These are phyloP conservation scores for Microcebus murinus DNA, from an alignment of 2,113 vertebrate genomes.

Conservation along the genomic window DNA sequence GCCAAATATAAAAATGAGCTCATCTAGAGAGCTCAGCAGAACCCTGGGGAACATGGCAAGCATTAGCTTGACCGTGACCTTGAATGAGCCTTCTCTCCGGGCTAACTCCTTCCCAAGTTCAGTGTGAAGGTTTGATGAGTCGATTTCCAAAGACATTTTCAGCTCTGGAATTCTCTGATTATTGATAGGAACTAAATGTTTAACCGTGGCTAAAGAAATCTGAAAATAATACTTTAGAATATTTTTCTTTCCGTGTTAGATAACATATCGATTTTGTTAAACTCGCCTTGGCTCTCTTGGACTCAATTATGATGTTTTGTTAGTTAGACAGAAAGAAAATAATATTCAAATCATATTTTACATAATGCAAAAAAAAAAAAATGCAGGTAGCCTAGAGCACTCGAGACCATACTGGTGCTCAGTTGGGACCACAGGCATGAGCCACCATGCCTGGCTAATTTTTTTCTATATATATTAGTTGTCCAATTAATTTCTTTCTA, in stretches of 20 bases:
- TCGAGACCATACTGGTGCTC: neutral
- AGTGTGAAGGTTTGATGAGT: neutral
- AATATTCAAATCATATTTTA: neutral
- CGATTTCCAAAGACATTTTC: neutral
- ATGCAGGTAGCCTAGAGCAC: no score
- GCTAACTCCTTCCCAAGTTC: neutral
- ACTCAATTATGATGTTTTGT: neutral
- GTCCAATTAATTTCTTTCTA: no score
- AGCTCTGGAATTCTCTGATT: neutral
- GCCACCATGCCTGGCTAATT: no score
- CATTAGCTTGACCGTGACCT: neutral
- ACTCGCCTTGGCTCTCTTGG: neutral
- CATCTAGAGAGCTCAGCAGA: accelerated
- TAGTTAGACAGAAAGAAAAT: conserved; percentile 10
- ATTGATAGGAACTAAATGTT: neutral
- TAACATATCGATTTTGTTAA: neutral
- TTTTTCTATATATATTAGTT: no score
- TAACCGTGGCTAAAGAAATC: neutral
- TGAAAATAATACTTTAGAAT: neutral
- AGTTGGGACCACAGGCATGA: neutral
- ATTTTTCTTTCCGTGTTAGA: neutral
- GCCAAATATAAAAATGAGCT: accelerated
- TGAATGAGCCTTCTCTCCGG: neutral
- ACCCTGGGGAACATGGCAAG: accelerated
- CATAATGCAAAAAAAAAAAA: neutral